Conservation (phyloP, 2,888 invertebrate species). For the Idaea straminata region DNA sequence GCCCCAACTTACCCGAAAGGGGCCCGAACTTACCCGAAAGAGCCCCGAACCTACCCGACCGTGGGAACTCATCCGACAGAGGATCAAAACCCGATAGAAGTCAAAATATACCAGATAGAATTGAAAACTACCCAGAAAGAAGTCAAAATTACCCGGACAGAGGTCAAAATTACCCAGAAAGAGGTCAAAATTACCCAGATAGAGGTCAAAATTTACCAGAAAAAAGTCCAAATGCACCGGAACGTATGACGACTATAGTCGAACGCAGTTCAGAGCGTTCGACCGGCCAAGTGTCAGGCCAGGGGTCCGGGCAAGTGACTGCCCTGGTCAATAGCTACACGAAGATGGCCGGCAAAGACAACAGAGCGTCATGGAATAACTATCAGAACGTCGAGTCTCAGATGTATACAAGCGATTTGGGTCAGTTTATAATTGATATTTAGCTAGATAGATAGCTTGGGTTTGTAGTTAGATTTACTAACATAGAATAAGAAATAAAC, state of each 20-base stretch:
- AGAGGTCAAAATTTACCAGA: neutral
- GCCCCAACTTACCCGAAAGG: constrained; percentile 39
- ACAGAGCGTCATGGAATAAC: constrained; percentile 44
- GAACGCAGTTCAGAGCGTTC: constrained; percentile 14
- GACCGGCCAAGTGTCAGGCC: neutral
- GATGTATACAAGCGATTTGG: constrained; percentile 69
- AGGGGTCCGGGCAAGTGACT: constrained; percentile 42
- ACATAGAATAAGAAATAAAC: too few relatives aligned
- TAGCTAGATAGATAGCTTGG: neutral
- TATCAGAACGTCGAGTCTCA: constrained; percentile 62
- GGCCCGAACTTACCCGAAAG: constrained; percentile 33
- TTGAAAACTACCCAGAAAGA: neutral
- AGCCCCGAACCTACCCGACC: constrained; percentile 31
- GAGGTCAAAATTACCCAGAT: constrained; percentile 14
- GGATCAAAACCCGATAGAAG: too few relatives aligned
- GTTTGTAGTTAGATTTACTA: neutral
- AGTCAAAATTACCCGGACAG: neutral
- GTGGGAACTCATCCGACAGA: neutral
- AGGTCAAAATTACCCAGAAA: neutral
- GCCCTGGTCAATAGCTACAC: constrained; percentile 70
- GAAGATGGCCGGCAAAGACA: constrained; percentile 55
- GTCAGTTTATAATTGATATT: constrained; percentile 47
- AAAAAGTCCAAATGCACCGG: constrained; percentile 13
- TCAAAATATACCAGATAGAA: neutral
- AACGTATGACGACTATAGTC: constrained; percentile 22